Percentiles rank a stretch among this genome's conserved stretches.
Evolutionary conservation across 2,797 vertebrate species (phyloP).

Genomic region (Fratercula arctica): DNA sequence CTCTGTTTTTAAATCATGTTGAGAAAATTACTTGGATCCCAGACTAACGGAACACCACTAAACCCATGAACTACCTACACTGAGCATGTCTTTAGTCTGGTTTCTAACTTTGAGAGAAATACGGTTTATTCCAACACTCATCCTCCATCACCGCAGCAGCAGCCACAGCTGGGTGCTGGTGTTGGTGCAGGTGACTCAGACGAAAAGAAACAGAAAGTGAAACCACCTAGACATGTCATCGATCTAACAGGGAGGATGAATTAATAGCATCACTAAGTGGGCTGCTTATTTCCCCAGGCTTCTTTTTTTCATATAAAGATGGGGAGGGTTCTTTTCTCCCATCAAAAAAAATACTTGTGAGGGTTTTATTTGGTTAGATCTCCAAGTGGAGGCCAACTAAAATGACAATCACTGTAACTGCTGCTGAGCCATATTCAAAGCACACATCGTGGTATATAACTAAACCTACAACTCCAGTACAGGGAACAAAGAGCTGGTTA

Average conservation of each 20-base stretch:
- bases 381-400: background rate
- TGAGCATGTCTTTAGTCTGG: background rate
- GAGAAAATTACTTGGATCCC: background rate
- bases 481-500: background rate
- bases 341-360: background rate
- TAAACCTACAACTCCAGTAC: background rate
- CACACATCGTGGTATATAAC: background rate
- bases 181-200: background rate
- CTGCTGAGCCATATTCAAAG: background rate
- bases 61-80: background rate
- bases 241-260: background rate
- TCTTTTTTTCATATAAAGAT: background rate
- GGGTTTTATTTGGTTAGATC: background rate
- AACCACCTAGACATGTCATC: background rate
- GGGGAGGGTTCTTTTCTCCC: background rate
- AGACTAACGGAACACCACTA: background rate
- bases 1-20: background rate
- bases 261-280: background rate
- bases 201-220: background rate
- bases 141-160: background rate
- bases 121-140: background rate
- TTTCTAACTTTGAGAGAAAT: background rate
- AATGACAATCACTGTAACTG: background rate
- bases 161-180: background rate
- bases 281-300: background rate